Evolutionary conservation across 1,140 invertebrate genomes (phyloP), one percentile per base, ranked within the genome.

Genomic region (Drosophila rhopaloa): DNA sequence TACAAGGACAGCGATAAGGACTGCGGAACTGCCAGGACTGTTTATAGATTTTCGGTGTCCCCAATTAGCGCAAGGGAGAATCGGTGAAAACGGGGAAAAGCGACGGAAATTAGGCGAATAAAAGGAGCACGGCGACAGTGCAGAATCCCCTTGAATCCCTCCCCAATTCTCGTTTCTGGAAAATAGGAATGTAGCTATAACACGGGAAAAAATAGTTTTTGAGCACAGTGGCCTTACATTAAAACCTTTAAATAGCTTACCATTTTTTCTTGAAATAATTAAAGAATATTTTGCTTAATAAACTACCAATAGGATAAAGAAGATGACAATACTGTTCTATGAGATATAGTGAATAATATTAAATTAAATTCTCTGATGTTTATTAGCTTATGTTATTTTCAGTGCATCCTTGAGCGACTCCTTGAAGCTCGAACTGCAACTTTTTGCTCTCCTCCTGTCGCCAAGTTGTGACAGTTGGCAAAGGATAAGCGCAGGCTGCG

Each of bases 31-130:
- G 55, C 43, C 57, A 50, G 63, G 57, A 54, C 66, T 76, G 76
- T 79, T 83, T 86, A 83, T 86, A 83, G 83, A 86, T 86, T 79
- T 79, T 79, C 57, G 62, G 72, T 40, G 79, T 68, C 58, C 60
- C 79, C 83, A 86, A 86, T 86, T 86, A 86, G 83, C 60, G 72
- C 47, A 47, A 37, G 54, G 48, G 60, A 73, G 35, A 19, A 37
- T 50, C 37, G 51, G 43, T 13, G 16, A 32, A 44, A 27, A 70
- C 35, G 65, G 61, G 57, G 29, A 48, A 63, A 41, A 58, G 59
- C 57, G 51, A 37, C 59, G 83, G 83, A 86, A 88, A 88, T 89
- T 89, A 79, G 76, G 27, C 51, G 80, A 80, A 72, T 81, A 74
- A 81, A 57, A 60, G 24, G 24, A 61, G 46, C 29, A 38, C 72